Evolutionary conservation across 2,797 vertebrate genomes (phyloP).

Genomic region (Dicrostonyx torquatus): DNA sequence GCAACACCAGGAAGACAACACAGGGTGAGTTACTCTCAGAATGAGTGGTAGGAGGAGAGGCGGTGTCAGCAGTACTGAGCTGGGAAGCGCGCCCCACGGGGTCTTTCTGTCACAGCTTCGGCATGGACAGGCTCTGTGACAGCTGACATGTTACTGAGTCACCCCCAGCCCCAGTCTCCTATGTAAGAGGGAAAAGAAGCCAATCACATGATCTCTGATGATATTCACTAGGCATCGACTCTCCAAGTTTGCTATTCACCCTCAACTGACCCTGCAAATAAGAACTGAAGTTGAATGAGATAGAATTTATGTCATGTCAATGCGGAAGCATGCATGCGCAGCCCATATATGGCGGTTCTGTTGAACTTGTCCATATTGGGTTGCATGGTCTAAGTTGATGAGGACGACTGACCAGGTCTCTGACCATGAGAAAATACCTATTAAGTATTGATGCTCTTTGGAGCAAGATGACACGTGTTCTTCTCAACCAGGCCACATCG

Average conservation of each 20-base stretch:
- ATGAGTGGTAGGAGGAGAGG: not conserved
- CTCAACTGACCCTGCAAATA: not conserved
- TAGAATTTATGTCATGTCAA: too few relatives aligned
- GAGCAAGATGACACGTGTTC: not conserved
- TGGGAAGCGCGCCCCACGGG: fast-evolving
- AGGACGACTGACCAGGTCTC: too few relatives aligned
- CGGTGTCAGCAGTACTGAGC: not conserved
- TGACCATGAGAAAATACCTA: not conserved
- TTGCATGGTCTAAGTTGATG: too few relatives aligned
- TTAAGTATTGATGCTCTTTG: not conserved
- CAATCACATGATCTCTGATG: fast-evolving
- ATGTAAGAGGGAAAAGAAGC: not conserved
- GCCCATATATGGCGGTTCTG: too few relatives aligned
- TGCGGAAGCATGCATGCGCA: too few relatives aligned
- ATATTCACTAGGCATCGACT: not conserved
- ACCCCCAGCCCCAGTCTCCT: not conserved
- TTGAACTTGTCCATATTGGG: too few relatives aligned
- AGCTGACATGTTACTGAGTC: fast-evolving
- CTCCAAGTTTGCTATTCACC: not conserved
- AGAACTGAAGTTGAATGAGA: too few relatives aligned
- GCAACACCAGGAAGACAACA: not conserved
- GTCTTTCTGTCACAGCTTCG: not conserved
- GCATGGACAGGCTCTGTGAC: not conserved
- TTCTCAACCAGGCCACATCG: not conserved
- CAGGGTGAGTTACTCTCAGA: not conserved